Evolutionary conservation across 1,140 invertebrate species (phyloP).

Genomic region (Bathynomus jamesi): DNA sequence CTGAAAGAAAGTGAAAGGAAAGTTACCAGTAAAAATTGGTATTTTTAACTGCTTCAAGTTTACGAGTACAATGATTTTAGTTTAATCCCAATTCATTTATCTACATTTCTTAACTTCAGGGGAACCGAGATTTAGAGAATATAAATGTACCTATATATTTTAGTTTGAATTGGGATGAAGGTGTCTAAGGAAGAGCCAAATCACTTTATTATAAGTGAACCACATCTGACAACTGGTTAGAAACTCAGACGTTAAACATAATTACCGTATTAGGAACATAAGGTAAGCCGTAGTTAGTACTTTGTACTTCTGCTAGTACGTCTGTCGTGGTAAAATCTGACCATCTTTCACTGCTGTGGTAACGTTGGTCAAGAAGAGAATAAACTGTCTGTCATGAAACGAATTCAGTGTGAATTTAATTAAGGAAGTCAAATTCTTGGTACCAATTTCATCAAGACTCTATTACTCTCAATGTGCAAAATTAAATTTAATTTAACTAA

Average conservation of each 20-base stretch:
- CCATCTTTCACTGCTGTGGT: constrained; percentile 60
- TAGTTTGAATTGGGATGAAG: neutral
- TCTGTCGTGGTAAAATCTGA: constrained; percentile 52
- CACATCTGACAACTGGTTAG: neutral
- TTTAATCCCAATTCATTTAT: neutral
- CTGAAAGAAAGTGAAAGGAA: constrained; percentile 24
- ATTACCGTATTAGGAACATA: constrained; percentile 76
- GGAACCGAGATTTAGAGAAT: neutral
- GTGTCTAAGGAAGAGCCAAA: neutral
- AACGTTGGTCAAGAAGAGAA: constrained; percentile 78
- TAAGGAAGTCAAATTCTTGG: neutral
- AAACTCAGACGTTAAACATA: neutral
- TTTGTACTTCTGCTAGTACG: constrained; percentile 69
- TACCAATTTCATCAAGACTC: neutral
- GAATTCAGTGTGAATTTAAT: neutral
- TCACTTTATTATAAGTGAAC: neutral
- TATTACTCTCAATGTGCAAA: neutral
- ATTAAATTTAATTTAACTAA: neutral
- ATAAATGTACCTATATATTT: constrained; percentile 8
- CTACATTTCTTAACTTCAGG: neutral
- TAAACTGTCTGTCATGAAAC: constrained; percentile 86
- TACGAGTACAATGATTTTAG: neutral
- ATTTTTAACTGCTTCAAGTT: neutral
- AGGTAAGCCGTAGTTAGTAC: constrained; percentile 73
- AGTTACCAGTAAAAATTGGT: neutral